phyloP scores from a whole-genome alignment of 2,888 invertebrate genomes.

The Drosophila macrospina region DNA sequence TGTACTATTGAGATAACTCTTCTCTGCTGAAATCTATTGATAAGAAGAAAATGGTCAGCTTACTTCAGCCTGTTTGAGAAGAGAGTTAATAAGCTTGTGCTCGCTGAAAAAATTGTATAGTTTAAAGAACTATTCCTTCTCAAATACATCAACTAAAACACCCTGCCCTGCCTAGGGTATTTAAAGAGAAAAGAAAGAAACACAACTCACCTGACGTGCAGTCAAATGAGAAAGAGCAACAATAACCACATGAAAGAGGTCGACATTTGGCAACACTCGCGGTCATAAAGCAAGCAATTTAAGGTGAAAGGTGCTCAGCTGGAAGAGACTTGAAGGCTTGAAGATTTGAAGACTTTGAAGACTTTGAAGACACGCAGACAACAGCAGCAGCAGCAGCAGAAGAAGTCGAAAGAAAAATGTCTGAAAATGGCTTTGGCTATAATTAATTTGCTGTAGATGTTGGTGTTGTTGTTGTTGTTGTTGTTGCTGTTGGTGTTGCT shows the following conservation, averaged over 20 bases:
- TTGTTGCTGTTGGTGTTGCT: conserved; percentile 42
- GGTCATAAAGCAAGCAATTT: conserved; percentile 80
- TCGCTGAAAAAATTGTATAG: background rate
- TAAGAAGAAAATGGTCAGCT: too few relatives aligned
- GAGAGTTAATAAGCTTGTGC: too few relatives aligned
- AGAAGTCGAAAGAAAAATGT: conserved; percentile 57
- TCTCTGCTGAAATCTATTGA: too few relatives aligned
- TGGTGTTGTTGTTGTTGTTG: background rate
- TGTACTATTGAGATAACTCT: too few relatives aligned
- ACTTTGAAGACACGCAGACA: conserved; percentile 39
- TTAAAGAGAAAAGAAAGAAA: background rate
- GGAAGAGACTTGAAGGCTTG: conserved; percentile 39
- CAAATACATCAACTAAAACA: background rate
- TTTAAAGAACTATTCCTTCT: background rate
- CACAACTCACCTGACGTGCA: conserved; percentile 32
- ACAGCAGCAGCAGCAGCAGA: conserved; percentile 8
- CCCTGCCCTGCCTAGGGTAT: background rate
- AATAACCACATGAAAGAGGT: conserved; percentile 63
- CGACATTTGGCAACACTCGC: conserved; percentile 69
- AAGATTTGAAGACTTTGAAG: conserved; percentile 30
- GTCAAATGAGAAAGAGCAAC: conserved; percentile 28
- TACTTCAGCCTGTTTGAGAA: too few relatives aligned
- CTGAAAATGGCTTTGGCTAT: conserved; percentile 72
- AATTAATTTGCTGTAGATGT: conserved; percentile 61
- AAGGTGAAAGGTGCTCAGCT: conserved; percentile 77